Base-by-base conservation (phyloP, 1,140 invertebrate species). In the Neuroterus valhalla region DNA sequence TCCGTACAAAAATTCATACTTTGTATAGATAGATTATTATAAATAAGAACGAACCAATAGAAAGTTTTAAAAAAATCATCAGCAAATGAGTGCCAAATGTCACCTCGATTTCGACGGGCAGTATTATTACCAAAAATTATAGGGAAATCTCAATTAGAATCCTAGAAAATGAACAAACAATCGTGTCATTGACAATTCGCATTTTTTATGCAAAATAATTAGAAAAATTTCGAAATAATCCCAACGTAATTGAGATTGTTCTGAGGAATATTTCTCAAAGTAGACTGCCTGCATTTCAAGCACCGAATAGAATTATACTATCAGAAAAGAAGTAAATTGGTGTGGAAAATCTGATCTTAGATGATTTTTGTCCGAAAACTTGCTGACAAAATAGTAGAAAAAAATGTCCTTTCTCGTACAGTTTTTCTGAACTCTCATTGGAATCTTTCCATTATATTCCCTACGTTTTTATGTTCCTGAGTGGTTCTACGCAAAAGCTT, bases 61-160 rank as follows among this genome's bases (percentile, higher is more conserved):
- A 26, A 62, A 62, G 23, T 62, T 62, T 23, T 62, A 26, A 15
- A 38, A 62, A 62, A 23, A 62, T 31, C 48, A 50, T 17, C 21
- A 62, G 31, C 31, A 6, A n/a, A 62, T n/a, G 55, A 62, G 55
- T 62, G 55, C 55, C 55, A 62, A 62, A 62, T 62, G 55, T 38
- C 31, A 38, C 26, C 31, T 62, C 55, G 55, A 31, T 62, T 62
- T 38, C n/a, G 10, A 62, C n/a, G 12, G 11, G 31, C 55, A 62
- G 55, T 62, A 62, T 38, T 62, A 62, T 55, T 55, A 55, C 26
- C 14, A 31, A 62, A 15, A 62, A 62, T 23, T 23, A 52, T 19
- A 26, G 23, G 23, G 11, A 26, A 62, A 62, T 31, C 23, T 62
- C 23, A 26, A 62, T 26, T 62, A 38, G 26, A 23, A 15, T 15